Base-by-base conservation (phyloP, 2,113 vertebrate genomes). In the Eulemur rufifrons region DNA sequence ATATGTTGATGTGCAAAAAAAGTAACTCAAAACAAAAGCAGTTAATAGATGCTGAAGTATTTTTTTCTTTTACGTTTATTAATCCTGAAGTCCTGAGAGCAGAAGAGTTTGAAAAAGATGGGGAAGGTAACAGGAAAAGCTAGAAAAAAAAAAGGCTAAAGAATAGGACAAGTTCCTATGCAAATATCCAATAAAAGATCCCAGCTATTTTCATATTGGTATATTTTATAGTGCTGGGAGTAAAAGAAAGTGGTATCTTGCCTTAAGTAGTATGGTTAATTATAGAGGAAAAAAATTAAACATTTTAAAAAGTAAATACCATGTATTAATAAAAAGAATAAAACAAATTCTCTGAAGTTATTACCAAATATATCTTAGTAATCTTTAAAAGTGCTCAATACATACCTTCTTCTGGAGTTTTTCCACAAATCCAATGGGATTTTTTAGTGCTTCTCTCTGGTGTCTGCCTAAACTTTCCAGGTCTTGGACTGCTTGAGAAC, bases 341-440 rank as follows among this genome's bases (percentile, higher is more conserved):
- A 54, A 95, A 42, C 50, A 32, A 34, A 86, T 95, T 97, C 54
- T 96, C 93, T 83, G 0, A 97, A 89, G 89, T 87, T 69, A 93
- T 77, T 94, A 97, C 39, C 92, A 83, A 94, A 80, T 45, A 61
- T 6, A 39, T 39, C 71, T 80, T 12, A 97, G 47, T 52, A 97
- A 95, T 92, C 76, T 97, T 98, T 98, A 92, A 88, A 97, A 98
- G 95, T 92, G 59, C 52, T 98, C 91, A 98, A 66, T 93, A 90
- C 94, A 95, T 99, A 99, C 99, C 99, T 98, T 99, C 99, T 99
- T 99, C 98, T 99, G 99, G 97, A 99, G 99, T 98, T 99, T 99
- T 98, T 99, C 99, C 98, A 99, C 99, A 98, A 99, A 99, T 98
- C 98, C 98, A 98, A 99, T 99, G 95, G 99, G 99, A 98, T 99